These are phyloP conservation scores for Dioctria rufipes DNA, from an alignment of 2,888 invertebrate species.

Conservation along the genomic window DNA sequence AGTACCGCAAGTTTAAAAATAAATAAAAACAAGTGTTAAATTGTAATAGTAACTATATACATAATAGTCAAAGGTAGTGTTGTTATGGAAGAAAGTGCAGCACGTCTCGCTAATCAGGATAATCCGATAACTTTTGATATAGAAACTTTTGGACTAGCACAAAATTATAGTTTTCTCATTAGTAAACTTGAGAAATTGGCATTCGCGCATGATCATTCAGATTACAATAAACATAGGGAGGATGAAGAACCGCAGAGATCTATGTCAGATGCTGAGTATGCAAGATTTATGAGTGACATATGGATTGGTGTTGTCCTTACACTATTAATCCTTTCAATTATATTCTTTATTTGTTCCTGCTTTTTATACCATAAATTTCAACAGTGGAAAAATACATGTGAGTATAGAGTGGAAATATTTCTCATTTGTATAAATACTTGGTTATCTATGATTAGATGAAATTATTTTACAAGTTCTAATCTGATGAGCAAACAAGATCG, in stretches of 20 bases:
- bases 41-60: neutral
- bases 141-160: conserved; percentile 60
- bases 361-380: conserved; percentile 78
- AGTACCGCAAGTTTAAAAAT: neutral
- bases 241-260: conserved; percentile 14
- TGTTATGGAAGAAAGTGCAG: conserved; percentile 41
- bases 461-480: neutral
- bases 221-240: neutral
- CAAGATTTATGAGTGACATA: conserved; percentile 75
- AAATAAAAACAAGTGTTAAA: neutral
- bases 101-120: conserved; percentile 3
- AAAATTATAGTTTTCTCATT: conserved; percentile 69
- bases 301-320: conserved; percentile 78
- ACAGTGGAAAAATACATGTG: conserved; percentile 77
- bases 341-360: conserved; percentile 77
- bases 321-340: conserved; percentile 75
- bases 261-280: conserved; percentile 72
- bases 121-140: neutral
- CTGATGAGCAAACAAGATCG: conserved; percentile 2
- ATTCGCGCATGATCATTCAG: conserved; percentile 51
- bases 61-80: neutral
- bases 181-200: conserved; percentile 69
- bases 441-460: conserved; percentile 13
- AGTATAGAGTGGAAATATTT: conserved; percentile 64
- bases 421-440: neutral